Conservation (phyloP, 35 echinoderm and acorn worm species). For the Apostichopus japonicus region DNA sequence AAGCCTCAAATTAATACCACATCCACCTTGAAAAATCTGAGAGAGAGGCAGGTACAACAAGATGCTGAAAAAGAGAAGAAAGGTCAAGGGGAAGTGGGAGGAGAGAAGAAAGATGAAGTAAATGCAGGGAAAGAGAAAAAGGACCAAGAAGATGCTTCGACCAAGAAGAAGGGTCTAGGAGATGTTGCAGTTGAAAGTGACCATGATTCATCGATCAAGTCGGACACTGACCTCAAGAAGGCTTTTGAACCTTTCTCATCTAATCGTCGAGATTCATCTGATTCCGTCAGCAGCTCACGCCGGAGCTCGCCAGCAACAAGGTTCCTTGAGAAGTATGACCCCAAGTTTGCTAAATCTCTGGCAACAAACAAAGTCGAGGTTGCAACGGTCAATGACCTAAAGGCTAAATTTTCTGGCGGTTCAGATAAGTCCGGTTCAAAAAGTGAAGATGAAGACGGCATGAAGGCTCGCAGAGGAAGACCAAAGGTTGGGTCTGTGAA, state of each 20-base stretch:
- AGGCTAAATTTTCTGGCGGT: slow-evolving; percentile 81
- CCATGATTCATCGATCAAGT: slow-evolving; percentile 60
- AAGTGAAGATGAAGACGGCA: slow-evolving; percentile 47
- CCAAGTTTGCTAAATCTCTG: slow-evolving; percentile 52
- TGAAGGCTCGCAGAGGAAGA: slow-evolving; percentile 58
- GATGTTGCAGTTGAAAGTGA: slow-evolving; percentile 63
- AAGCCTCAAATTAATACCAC: not conserved
- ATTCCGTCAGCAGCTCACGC: slow-evolving; percentile 65
- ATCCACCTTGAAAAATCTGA: not conserved
- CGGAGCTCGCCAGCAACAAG: slow-evolving; percentile 60
- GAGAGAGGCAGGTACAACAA: not conserved
- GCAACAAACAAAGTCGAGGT: slow-evolving; percentile 66
- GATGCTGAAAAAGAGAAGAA: too few species aligned
- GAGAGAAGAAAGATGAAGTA: not conserved
- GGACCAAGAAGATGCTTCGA: not conserved
- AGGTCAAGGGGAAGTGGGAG: too few species aligned
- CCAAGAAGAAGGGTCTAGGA: not conserved
- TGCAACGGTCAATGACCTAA: slow-evolving; percentile 50
- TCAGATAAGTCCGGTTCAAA: not conserved
- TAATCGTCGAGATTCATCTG: slow-evolving; percentile 60
- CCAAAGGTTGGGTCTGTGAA: slow-evolving; percentile 80
- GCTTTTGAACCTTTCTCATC: slow-evolving; percentile 53
- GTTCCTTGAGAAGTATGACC: slow-evolving; percentile 65
- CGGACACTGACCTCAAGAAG: slow-evolving; percentile 58
- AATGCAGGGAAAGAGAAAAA: not conserved